These are phyloP conservation scores for Cyclophora punctaria DNA, from an alignment of 2,888 invertebrate species.

Conservation along the genomic window DNA sequence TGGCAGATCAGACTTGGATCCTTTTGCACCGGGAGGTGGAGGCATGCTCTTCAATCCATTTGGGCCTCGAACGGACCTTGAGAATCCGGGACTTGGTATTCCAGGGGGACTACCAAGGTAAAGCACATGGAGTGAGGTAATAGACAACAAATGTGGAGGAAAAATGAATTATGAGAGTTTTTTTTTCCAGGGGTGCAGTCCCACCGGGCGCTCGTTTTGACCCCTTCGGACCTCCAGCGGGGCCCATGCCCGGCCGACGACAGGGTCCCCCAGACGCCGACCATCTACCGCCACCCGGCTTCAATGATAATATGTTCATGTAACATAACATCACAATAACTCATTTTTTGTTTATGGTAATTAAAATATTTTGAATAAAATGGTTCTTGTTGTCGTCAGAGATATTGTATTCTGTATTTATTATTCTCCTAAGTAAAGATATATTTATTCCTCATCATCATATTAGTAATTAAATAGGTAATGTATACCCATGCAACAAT, in stretches of 20 bases:
- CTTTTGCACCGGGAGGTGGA: slow-evolving; percentile 77
- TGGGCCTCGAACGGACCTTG: slow-evolving; percentile 50
- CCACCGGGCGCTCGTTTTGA: slow-evolving; percentile 91
- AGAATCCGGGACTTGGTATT: slow-evolving; percentile 70
- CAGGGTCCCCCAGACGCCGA: slow-evolving; percentile 79
- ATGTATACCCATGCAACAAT: no score
- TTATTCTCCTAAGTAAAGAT: no score
- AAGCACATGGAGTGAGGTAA: background rate
- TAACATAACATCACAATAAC: slow-evolving; percentile 36
- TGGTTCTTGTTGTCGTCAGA: no score
- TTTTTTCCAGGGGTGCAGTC: slow-evolving; percentile 63
- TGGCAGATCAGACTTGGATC: slow-evolving; percentile 87
- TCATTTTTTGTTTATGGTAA: no score
- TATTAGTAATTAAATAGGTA: no score
- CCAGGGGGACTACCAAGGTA: slow-evolving; percentile 77
- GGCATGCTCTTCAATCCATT: slow-evolving; percentile 87
- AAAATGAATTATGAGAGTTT: background rate
- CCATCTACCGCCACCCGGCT: slow-evolving; percentile 84
- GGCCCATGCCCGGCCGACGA: slow-evolving; percentile 53
- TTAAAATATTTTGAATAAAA: no score
- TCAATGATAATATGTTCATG: slow-evolving; percentile 85
- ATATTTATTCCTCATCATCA: no score
- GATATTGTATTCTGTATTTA: no score
- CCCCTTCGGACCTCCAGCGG: slow-evolving; percentile 83
- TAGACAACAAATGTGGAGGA: background rate